A percentile compares a stretch with the other conserved stretches of the same genome.
phyloP scores from a whole-genome alignment of 2,888 invertebrate genomes.

The Drosophila antonietae region DNA sequence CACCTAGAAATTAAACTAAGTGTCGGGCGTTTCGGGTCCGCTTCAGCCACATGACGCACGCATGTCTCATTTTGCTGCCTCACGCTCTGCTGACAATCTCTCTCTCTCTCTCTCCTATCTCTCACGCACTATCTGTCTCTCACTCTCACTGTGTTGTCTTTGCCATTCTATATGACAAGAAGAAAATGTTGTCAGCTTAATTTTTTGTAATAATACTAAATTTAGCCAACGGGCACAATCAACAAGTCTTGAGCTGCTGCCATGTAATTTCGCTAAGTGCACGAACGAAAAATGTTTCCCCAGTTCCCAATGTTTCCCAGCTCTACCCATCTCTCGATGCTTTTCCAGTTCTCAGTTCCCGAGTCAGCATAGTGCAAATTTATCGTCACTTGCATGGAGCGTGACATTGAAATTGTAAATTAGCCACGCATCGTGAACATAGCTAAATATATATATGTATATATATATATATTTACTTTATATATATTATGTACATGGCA shows the following conservation, averaged over 20 bases:
- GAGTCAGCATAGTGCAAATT: conserved; percentile 65
- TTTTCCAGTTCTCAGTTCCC: conserved; percentile 3
- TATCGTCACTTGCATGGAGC: conserved; percentile 80
- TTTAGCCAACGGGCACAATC: conserved; percentile 73
- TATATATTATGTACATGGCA: conserved; percentile 17
- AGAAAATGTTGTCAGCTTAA: conserved; percentile 77
- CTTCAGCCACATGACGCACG: conserved; percentile 74
- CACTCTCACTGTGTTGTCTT: conserved; percentile 5
- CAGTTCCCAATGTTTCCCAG: conserved; percentile 16
- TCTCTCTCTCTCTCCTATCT: background rate
- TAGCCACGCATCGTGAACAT: conserved; percentile 70
- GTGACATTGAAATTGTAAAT: conserved; percentile 83
- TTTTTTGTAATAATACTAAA: conserved; percentile 79
- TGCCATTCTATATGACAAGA: conserved; percentile 54
- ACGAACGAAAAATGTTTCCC: conserved; percentile 37
- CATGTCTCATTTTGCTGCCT: conserved; percentile 48
- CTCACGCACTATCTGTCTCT: background rate
- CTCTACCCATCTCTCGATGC: background rate
- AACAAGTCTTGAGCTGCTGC: conserved; percentile 72
- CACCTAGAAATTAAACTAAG: conserved; percentile 77
- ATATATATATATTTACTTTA: background rate
- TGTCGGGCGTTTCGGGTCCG: conserved; percentile 58
- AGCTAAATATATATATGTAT: conserved; percentile 3
- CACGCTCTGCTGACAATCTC: conserved; percentile 1
- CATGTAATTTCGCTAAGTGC: conserved; percentile 77